phyloP scores from a whole-genome alignment of 2,888 invertebrate genomes.

The Xylocampa areola region DNA sequence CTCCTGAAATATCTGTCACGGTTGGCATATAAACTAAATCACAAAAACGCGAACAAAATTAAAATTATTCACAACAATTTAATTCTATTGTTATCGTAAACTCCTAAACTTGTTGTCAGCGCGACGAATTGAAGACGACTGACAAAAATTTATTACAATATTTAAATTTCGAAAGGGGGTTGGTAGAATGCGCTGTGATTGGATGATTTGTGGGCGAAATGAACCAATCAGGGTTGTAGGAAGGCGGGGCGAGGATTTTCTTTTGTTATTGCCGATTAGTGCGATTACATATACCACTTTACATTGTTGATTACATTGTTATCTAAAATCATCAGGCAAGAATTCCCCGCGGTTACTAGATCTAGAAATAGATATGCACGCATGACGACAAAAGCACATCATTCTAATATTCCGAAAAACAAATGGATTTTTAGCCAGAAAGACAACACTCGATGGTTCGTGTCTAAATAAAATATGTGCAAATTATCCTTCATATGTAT shows the following conservation, averaged over 20 bases:
- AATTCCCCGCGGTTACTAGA: too few relatives aligned
- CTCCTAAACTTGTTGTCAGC: conserved; percentile 47
- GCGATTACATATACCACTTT: background rate
- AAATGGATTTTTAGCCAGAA: too few relatives aligned
- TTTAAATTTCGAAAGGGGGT: conserved; percentile 79
- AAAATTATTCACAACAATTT: conserved; percentile 10
- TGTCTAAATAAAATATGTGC: too few relatives aligned
- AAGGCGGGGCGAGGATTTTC: conserved; percentile 52
- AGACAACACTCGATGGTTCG: too few relatives aligned
- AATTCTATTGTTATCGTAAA: conserved; percentile 15
- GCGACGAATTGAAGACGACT: conserved; percentile 64
- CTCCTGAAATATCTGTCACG: conserved; percentile 71
- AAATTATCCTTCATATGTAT: too few relatives aligned
- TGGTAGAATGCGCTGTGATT: conserved; percentile 66
- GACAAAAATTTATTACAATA: conserved; percentile 67
- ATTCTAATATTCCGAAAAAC: too few relatives aligned
- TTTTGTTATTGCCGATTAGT: conserved; percentile 12
- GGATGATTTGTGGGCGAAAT: conserved; percentile 56
- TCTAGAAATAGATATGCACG: too few relatives aligned
- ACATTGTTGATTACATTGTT: conserved; percentile 8
- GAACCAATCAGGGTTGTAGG: conserved; percentile 68
- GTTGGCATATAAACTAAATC: conserved; percentile 81
- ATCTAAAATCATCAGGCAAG: conserved; percentile 9
- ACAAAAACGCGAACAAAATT: conserved; percentile 23
- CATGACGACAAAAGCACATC: too few relatives aligned